Base-by-base conservation (phyloP, 2,888 invertebrate species). In the Lycaena phlaeas region DNA sequence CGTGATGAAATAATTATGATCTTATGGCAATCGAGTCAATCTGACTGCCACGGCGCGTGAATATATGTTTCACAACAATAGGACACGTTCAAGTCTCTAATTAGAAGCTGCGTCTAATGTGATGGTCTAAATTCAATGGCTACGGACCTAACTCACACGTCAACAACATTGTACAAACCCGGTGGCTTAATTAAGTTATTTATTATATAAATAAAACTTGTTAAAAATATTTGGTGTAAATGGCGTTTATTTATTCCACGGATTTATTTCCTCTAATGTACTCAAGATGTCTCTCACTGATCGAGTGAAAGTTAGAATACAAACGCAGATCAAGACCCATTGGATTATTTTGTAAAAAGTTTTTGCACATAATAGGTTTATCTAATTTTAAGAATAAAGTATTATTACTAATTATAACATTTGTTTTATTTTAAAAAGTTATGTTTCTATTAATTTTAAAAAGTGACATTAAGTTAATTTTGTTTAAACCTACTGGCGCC, bases 111-210 rank as follows among this genome's bases (percentile, higher is more conserved):
- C n/a, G n/a, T n/a, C n/a, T n/a, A n/a, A n/a, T n/a, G n/a, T n/a
- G n/a, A n/a, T n/a, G n/a, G n/a, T n/a, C n/a, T n/a, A n/a, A n/a
- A n/a, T n/a, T n/a, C n/a, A n/a, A n/a, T 34, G 12, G 34, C 34
- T 34, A 12, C 34, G 22, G 17, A 18, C 34, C 34, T 7, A 11
- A 18, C 18, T 11, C 18, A 18, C 22, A 7, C 34, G 12, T 18
- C 11, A 12, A 34, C 34, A 68, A 70, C 68, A 67, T 76, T 79
- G 82, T 82, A 82, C 81, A 82, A 81, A 68, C 63, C 62, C 59
- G 64, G 64, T 68, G 68, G 72, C 71, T 72, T 68, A 62, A 64
- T 72, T 79, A 79, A 79, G 72, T 79, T 68, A 81, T 79, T 79
- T 81, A 81, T 81, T 78, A 61, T 7, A 44, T 43, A 36, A 42